Percentiles rank a stretch among this genome's conserved stretches.
Conservation (phyloP, 2,113 vertebrate species). For the Xenus cinereus region DNA sequence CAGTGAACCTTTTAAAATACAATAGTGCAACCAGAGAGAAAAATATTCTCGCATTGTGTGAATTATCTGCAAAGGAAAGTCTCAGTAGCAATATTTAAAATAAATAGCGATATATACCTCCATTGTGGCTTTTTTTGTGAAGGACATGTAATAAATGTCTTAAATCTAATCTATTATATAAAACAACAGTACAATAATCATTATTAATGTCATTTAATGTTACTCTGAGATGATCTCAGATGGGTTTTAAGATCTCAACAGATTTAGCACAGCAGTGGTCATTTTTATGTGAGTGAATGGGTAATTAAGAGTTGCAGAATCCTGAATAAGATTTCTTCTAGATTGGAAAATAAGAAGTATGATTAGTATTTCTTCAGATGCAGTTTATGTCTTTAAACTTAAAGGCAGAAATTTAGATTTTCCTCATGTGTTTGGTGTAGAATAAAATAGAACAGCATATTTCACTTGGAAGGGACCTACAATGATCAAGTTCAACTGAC, state of each 20-base stretch:
- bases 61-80: background rate
- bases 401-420: background rate
- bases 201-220: background rate
- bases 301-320: background rate
- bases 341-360: background rate
- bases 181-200: background rate
- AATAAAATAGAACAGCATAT: background rate
- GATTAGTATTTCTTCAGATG: background rate
- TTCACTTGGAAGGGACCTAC: background rate
- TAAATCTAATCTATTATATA: background rate
- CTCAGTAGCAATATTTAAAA: background rate
- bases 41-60: background rate
- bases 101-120: background rate
- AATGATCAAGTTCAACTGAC: accelerated
- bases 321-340: background rate
- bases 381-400: background rate
- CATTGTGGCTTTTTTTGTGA: background rate
- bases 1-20: background rate
- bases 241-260: background rate
- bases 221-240: background rate
- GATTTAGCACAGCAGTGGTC: background rate
- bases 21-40: background rate
- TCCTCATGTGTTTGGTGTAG: background rate
- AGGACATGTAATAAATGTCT: background rate
- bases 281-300: background rate